Evolutionary conservation across 2,797 vertebrate species (phyloP).

Genomic region (Sebastes reedi): DNA sequence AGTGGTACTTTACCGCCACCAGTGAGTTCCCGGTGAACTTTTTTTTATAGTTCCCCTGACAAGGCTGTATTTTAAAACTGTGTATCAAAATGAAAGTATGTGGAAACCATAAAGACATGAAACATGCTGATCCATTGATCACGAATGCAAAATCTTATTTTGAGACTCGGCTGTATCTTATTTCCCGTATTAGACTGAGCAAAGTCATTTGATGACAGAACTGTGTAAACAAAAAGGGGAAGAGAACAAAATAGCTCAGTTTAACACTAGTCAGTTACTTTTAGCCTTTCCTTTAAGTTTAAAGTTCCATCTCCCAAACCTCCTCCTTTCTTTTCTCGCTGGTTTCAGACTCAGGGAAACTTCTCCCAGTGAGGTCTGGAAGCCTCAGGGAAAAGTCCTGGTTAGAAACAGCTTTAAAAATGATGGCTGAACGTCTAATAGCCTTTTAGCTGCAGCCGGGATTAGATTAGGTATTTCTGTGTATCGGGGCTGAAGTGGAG

Average conservation of each 20-base stretch:
- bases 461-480: conserved; percentile 57
- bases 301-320: not conserved
- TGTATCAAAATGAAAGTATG: not conserved
- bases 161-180: not conserved
- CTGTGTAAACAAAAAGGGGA: not conserved
- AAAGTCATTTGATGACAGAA: not conserved
- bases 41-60: not conserved
- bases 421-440: conserved; percentile 44
- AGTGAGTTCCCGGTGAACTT: not conserved
- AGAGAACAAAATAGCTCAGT: not conserved
- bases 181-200: too few species aligned
- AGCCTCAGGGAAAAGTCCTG: conserved; percentile 34
- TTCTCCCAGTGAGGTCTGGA: conserved; percentile 19
- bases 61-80: not conserved
- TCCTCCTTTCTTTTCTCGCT: not conserved
- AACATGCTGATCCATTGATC: not conserved
- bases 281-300: not conserved
- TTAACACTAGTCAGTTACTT: not conserved
- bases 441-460: conserved; percentile 57
- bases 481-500: conserved; percentile 29
- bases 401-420: conserved; percentile 46
- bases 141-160: not conserved
- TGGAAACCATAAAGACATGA: not conserved
- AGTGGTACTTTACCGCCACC: not conserved
- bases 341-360: conserved; percentile 6